Evolutionary conservation across 2,888 invertebrate genomes (phyloP), one percentile per base, ranked within the genome.

Genomic region (Drosophila engyochracea): DNA sequence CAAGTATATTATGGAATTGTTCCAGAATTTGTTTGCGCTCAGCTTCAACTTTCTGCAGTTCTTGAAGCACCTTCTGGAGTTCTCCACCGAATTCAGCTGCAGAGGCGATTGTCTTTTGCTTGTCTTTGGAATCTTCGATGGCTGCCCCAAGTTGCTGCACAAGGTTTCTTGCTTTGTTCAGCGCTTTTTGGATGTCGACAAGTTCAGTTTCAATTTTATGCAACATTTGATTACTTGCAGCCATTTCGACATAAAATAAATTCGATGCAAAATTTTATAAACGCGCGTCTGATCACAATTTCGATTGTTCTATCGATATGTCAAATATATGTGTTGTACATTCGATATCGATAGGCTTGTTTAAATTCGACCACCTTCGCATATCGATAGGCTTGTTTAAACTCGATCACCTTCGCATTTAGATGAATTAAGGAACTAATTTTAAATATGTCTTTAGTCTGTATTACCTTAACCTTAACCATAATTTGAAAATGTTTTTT

Each of bases 281-380:
- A 30, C 39, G 57, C 57, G 57, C 57, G 57, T 57, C 39, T 4
- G n/a, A 30, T 30, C 16, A 16, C 28, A 25, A 57, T 57, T 30
- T 39, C 28, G 39, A 14, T 16, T 16, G 9, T 2, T 16, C 14
- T 39, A 30, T n/a, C 57, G 57, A 30, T 39, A n/a, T 28, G 4
- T 16, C 7, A n/a, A 14, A 35, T 19, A 3, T 16, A 5, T 5
- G 12, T 9, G 4, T 9, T 28, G 9, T 16, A 47, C 25, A 1
- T 25, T 52, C n/a, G n/a, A 33, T 25, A 7, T 9, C 19, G 22
- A 9, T 30, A 31, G 25, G 25, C 16, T 16, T 9, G 25, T 16
- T 47, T 47, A 25, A 47, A 9, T 47, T 47, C 16, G 3, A 22
- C 14, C 22, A 7, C 9, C 12, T 12, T 14, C 44, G 22, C 6